phyloP scores from a whole-genome alignment of 2,113 vertebrate species.

The Nipponia nippon region DNA sequence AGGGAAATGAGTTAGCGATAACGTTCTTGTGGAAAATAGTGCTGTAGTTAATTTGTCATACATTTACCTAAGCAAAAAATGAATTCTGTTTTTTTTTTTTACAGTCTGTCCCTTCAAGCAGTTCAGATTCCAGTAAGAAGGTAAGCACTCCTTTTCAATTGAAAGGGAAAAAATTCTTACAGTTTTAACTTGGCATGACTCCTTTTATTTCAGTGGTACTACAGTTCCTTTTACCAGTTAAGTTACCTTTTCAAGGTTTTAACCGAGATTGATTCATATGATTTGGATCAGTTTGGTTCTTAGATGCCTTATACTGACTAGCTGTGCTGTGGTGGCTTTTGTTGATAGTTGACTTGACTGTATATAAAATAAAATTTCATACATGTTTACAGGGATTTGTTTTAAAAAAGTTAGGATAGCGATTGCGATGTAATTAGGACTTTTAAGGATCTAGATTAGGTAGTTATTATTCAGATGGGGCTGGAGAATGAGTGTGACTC shows the following conservation, averaged over 20 bases:
- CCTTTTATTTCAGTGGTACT: background rate
- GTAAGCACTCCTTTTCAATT: background rate
- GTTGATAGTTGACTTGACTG: background rate
- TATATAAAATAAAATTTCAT: background rate
- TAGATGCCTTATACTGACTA: background rate
- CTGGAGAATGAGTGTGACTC: background rate
- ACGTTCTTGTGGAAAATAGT: background rate
- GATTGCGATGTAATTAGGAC: background rate
- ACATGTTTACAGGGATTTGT: background rate
- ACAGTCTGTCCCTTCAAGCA: slow-evolving; percentile 55
- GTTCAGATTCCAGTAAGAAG: slow-evolving; percentile 42
- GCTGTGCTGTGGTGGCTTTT: background rate
- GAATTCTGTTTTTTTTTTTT: background rate
- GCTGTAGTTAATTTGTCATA: background rate
- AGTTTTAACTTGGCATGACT: background rate
- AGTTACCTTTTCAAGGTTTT: background rate
- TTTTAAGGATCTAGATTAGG: background rate
- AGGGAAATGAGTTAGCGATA: background rate
- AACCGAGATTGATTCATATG: background rate
- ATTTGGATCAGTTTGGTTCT: background rate
- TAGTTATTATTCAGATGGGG: background rate
- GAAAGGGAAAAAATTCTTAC: background rate
- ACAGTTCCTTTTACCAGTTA: background rate
- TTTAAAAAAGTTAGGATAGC: background rate
- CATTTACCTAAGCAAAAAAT: background rate